Conservation (phyloP, 2,797 vertebrate species). For the Ctenopoma multispine region DNA sequence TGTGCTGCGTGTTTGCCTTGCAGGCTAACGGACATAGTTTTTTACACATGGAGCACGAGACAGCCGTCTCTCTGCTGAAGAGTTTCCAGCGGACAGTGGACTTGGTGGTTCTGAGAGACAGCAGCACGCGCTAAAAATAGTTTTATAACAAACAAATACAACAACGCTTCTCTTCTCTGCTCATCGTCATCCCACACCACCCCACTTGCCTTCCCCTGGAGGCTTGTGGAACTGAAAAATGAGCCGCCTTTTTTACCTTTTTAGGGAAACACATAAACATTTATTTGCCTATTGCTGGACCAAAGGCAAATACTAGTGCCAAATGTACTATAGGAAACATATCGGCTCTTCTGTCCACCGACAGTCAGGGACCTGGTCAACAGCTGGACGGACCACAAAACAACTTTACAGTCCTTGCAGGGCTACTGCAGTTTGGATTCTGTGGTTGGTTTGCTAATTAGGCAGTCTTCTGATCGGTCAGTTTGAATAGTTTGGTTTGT, state of each 20-base stretch:
- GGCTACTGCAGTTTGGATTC: slow-evolving; percentile 74
- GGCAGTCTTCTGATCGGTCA: slow-evolving; percentile 51
- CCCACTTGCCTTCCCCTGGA: slow-evolving; percentile 68
- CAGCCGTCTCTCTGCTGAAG: slow-evolving; percentile 98
- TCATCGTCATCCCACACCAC: slow-evolving; percentile 67
- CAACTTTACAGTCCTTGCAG: slow-evolving; percentile 62
- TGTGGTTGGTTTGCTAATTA: slow-evolving; percentile 58
- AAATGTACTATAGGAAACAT: slow-evolving; percentile 95
- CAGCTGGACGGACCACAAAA: slow-evolving; percentile 46
- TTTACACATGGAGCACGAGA: slow-evolving; percentile 99
- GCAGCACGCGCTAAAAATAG: slow-evolving; percentile 86
- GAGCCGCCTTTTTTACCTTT: slow-evolving; percentile 66
- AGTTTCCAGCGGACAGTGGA: slow-evolving; percentile 99
- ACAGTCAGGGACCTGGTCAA: slow-evolving; percentile 63
- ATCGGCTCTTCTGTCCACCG: slow-evolving; percentile 74
- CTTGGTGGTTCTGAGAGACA: slow-evolving; percentile 99
- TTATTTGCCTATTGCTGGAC: slow-evolving; percentile 99
- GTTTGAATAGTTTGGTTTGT: slow-evolving; percentile 40
- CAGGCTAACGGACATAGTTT: slow-evolving; percentile 99
- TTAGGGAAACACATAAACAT: slow-evolving; percentile 70
- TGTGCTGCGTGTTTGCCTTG: slow-evolving; percentile 85
- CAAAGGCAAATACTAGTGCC: slow-evolving; percentile 99
- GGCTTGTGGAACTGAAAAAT: slow-evolving; percentile 72
- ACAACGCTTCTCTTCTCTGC: slow-evolving; percentile 71
- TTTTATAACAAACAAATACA: slow-evolving; percentile 71